phyloP scores from a whole-genome alignment of 2,888 invertebrate species.

The Lydus trimaculatus region DNA sequence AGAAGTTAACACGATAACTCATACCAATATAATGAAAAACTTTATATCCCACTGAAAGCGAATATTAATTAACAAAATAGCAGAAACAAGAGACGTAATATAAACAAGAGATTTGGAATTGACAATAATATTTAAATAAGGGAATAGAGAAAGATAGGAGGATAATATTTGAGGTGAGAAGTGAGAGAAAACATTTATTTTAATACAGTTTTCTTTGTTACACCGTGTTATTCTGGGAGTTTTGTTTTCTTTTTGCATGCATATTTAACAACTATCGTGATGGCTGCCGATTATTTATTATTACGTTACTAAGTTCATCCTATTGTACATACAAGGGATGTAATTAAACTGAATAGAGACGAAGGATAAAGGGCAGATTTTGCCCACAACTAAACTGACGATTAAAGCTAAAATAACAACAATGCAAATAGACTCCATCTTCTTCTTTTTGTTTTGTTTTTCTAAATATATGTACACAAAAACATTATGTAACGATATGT shows the following conservation, averaged over 20 bases:
- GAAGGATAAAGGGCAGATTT: slow-evolving; percentile 26
- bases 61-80: slow-evolving; percentile 29
- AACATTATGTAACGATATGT: not conserved
- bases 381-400: slow-evolving; percentile 21
- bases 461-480: not conserved
- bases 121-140: not conserved
- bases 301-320: slow-evolving; percentile 21
- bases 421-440: not conserved
- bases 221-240: not conserved
- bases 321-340: slow-evolving; percentile 21
- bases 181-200: not conserved
- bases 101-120: not conserved
- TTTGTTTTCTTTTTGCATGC: slow-evolving; percentile 15
- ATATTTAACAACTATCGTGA: slow-evolving; percentile 19
- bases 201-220: not conserved
- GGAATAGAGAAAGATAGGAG: not conserved
- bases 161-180: not conserved
- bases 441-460: too few relatives aligned
- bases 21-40: slow-evolving; percentile 33
- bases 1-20: slow-evolving; percentile 33
- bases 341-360: slow-evolving; percentile 26
- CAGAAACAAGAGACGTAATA: not conserved
- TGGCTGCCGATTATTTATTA: slow-evolving; percentile 24
- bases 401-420: not conserved
- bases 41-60: slow-evolving; percentile 31